Base-by-base conservation (phyloP, 1,140 invertebrate genomes). In the Parasteatoda tepidariorum region DNA sequence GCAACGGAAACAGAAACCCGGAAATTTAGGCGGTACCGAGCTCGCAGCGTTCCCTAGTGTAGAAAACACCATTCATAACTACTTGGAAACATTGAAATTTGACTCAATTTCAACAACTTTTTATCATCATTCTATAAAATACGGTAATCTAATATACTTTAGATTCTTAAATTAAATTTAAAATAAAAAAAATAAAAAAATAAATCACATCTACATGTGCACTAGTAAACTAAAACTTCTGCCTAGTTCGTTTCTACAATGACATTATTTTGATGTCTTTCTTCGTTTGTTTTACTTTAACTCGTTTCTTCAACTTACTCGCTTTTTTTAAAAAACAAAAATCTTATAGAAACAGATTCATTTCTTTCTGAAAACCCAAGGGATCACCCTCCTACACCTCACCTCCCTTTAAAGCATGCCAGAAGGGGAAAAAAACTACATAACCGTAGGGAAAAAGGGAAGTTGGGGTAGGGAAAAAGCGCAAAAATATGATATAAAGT, bases 401-500 rank as follows among this genome's bases (percentile, higher is more conserved):
- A 13, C 64, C 15, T 55, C 55, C 22, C 57, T 82, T 82, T 66
- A 82, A 82, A 22, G 41, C 67, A 71, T 62, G 78, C 78, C 78
- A 82, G 67, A n/a, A n/a, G n/a, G 59, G 78, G 54, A 48, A 82
- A 48, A 13, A 71, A 78, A 75, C 61, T 62, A 75, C 55, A 62
- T 62, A 75, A 75, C 57, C 55, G 55, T 75, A 38, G 57, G n/a
- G 33, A 22, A n/a, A 38, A 15, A 26, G 26, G 31, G 31, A 22
- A 30, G 70, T 9, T 9, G 18, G 15, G 11, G 15, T 11, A 11
- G 62, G 26, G 31, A 64, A 18, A n/a, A 11, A 22, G 34, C 15
- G 66, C 11, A 82, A 82, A 82, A 82, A 82, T 70, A 70, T 82
- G 78, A 82, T 71, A 70, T 82, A 82, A 71, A 70, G 78, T 82